A percentile compares a stretch with the other conserved stretches of the same genome.
These are phyloP conservation scores for Ceriagrion tenellum DNA, from an alignment of 2,888 invertebrate species.

Conservation along the genomic window DNA sequence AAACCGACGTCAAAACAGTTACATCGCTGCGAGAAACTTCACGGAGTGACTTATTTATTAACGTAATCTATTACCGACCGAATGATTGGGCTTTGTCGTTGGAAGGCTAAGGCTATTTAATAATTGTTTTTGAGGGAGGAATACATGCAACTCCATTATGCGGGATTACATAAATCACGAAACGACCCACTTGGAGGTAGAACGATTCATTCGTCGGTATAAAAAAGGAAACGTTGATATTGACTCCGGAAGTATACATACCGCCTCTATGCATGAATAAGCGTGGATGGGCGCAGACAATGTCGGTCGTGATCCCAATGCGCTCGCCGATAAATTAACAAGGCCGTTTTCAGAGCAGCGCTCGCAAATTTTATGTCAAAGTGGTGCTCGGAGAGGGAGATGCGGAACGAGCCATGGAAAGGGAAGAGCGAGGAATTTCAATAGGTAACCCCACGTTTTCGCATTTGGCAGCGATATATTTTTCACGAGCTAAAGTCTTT, in stretches of 20 bases:
- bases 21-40: too few relatives aligned
- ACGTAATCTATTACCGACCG: too few relatives aligned
- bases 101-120: too few relatives aligned
- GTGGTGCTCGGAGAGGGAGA: neutral
- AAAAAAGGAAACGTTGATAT: neutral
- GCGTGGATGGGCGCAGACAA: neutral
- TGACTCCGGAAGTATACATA: neutral
- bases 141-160: too few relatives aligned
- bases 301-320: neutral
- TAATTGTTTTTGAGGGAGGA: too few relatives aligned
- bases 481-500: neutral
- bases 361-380: neutral
- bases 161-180: too few relatives aligned
- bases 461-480: neutral
- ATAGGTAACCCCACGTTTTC: neutral
- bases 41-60: too few relatives aligned
- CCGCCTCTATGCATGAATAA: neutral
- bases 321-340: neutral
- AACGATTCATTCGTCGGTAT: neutral
- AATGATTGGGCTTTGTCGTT: too few relatives aligned
- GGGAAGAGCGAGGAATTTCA: neutral
- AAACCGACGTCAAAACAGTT: too few relatives aligned
- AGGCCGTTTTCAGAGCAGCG: neutral
- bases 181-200: neutral
- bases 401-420: neutral